phyloP scores from a whole-genome alignment of 1,140 invertebrate species.

The Chlorops oryzae region DNA sequence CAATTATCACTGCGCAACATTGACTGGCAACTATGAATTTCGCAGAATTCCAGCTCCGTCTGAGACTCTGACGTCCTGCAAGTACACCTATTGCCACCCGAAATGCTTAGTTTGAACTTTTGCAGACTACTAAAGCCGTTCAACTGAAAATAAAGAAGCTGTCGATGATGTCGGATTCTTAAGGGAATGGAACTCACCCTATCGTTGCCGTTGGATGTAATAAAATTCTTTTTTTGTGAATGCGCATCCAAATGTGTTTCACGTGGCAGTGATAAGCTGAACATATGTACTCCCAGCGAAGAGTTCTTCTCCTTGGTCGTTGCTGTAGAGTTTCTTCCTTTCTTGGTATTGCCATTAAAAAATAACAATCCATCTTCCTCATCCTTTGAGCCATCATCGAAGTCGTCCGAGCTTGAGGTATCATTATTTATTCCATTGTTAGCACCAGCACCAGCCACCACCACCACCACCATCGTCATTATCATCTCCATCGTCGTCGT shows the following conservation, averaged over 20 bases:
- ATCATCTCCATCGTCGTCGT: constrained; percentile 58
- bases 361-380: constrained; percentile 20
- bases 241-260: constrained; percentile 56
- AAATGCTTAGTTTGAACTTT: constrained; percentile 63
- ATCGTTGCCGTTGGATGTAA: too few relatives aligned
- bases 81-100: constrained; percentile 51
- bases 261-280: constrained; percentile 64
- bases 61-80: too few relatives aligned
- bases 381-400: constrained; percentile 24
- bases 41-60: too few relatives aligned
- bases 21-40: too few relatives aligned
- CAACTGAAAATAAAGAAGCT: too few relatives aligned
- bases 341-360: constrained; percentile 21
- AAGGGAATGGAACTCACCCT: too few relatives aligned
- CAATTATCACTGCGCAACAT: constrained; percentile 56
- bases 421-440: constrained; percentile 27
- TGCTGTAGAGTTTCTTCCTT: constrained; percentile 7
- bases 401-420: constrained; percentile 24
- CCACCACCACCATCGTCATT: constrained; percentile 50
- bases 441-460: too few relatives aligned
- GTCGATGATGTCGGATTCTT: too few relatives aligned
- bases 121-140: constrained; percentile 57
- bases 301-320: too few relatives aligned
- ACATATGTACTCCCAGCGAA: constrained; percentile 60
- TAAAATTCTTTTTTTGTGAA: too few relatives aligned